A percentile compares a stretch with the other conserved stretches of the same genome.
Conservation (phyloP, 2,113 vertebrate species). For the Erinaceus europaeus region DNA sequence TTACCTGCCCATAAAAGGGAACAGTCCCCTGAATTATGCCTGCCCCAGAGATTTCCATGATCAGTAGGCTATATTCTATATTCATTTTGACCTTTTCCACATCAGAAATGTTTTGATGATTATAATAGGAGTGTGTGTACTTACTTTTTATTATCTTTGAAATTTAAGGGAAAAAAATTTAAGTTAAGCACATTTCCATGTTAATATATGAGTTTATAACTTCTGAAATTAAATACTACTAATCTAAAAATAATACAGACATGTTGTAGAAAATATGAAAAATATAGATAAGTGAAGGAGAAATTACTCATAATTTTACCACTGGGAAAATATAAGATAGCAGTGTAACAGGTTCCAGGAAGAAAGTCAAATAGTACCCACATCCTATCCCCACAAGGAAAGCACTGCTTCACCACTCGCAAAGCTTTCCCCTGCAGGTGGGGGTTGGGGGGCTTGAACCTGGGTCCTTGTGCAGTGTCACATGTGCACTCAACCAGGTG, state of each 20-base stretch:
- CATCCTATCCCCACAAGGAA: background rate
- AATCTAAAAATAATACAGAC: constrained; percentile 29
- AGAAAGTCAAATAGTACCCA: constrained; percentile 20
- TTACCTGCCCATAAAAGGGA: constrained; percentile 3
- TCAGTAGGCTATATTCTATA: background rate
- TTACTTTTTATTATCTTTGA: background rate
- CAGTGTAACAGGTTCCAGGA: constrained; percentile 35
- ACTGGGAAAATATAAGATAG: too few relatives aligned
- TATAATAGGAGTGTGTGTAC: background rate
- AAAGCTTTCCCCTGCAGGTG: too few relatives aligned
- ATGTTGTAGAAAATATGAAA: constrained; percentile 27
- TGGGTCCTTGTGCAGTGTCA: too few relatives aligned
- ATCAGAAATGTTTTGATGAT: background rate
- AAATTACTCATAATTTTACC: constrained; percentile 33
- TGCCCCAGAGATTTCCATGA: background rate
- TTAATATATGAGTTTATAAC: constrained; percentile 10
- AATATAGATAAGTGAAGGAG: constrained; percentile 31
- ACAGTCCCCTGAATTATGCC: background rate
- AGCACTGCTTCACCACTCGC: too few relatives aligned
- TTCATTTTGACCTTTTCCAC: background rate
- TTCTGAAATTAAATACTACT: constrained; percentile 40
- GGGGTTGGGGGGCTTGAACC: too few relatives aligned
- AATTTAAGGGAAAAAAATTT: too few relatives aligned
- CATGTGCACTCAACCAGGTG: too few relatives aligned
- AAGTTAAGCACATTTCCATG: constrained; percentile 23